These are phyloP conservation scores for Paedocypris micromegethes DNA, from an alignment of 2,797 vertebrate species.

Conservation along the genomic window DNA sequence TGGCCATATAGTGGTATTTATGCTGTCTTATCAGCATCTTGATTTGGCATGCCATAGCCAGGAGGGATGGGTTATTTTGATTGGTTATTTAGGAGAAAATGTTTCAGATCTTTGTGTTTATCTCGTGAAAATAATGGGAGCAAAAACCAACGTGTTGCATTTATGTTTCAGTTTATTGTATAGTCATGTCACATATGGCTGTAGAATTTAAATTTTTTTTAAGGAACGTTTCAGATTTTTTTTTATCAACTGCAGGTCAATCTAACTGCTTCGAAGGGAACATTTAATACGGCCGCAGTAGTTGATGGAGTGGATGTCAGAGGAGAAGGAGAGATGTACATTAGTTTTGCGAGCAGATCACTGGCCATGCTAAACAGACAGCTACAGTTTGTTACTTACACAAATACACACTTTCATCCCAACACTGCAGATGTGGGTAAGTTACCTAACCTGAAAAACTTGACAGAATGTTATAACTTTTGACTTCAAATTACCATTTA, in stretches of 20 bases:
- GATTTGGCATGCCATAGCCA: too few species aligned
- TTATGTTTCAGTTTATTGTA: too few species aligned
- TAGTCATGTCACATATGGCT: background rate
- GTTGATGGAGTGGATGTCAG: conserved; percentile 69
- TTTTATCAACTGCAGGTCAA: conserved; percentile 67
- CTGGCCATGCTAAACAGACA: conserved; percentile 79
- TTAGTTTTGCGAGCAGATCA: conserved; percentile 64
- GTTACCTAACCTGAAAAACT: background rate
- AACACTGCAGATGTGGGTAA: conserved; percentile 82
- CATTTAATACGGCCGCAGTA: conserved; percentile 75
- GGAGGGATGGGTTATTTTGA: too few species aligned
- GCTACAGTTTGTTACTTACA: conserved; percentile 83
- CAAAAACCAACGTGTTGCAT: too few species aligned
- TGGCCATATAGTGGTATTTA: too few species aligned
- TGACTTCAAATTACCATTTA: background rate
- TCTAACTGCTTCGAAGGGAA: conserved; percentile 75
- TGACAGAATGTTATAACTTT: background rate
- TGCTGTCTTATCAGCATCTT: too few species aligned
- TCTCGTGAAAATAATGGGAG: too few species aligned
- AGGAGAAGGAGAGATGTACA: conserved; percentile 67
- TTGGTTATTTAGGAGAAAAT: too few species aligned
- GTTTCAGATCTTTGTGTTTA: too few species aligned
- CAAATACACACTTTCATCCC: conserved; percentile 79
- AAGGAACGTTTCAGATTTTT: background rate
- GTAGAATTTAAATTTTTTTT: background rate